Base-by-base conservation (phyloP, 2,797 vertebrate genomes). In the Enteromius treurensis region DNA sequence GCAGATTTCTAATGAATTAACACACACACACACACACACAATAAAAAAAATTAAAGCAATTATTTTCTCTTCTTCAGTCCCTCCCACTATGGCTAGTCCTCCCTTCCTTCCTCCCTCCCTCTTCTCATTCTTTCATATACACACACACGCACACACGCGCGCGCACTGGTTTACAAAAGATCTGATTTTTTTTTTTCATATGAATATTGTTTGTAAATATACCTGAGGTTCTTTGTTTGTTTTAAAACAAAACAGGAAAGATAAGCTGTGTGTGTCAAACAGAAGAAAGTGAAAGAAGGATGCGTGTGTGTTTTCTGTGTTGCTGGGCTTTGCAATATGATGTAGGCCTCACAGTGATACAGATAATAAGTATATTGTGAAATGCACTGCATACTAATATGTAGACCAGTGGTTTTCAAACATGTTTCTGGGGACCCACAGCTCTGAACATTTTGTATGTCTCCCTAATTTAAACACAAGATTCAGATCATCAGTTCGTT, bases 101-200 rank as follows among this genome's bases (percentile, higher is more conserved):
- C 17, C 7, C 14, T 42, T 19, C 23, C 70, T 51, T 2, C 60
- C 60, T 64, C 26, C 53, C 53, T 58, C 34, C 34, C 13, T 23
- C 32, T 60, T 37, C 21, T 40, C 73, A 75, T 45, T 67, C 82
- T 67, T 40, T 47, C 53, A 77, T 15, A 69, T 58, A 79, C 26
- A 60, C 78, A 47, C 71, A 60, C 82, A 74, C 83, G 21, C 69
- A 82, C 74, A 62, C 69, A 68, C 79, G 51, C 79, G 53, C 76
- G 5, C 23, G 3, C 68, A 17, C 55, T 19, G 17, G n/a, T 47
- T 53, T 19, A 26, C 34, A 80, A 32, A 70, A 64, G 55, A 34
- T 67, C 26, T 34, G 45, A 68, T 26, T 15, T 47, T 26, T 26
- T 26, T 42, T 37, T 37, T 37, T 37, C 37, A 26, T 26, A 26